Conservation (phyloP, 1,140 invertebrate species). For the Magallana ariakensis region DNA sequence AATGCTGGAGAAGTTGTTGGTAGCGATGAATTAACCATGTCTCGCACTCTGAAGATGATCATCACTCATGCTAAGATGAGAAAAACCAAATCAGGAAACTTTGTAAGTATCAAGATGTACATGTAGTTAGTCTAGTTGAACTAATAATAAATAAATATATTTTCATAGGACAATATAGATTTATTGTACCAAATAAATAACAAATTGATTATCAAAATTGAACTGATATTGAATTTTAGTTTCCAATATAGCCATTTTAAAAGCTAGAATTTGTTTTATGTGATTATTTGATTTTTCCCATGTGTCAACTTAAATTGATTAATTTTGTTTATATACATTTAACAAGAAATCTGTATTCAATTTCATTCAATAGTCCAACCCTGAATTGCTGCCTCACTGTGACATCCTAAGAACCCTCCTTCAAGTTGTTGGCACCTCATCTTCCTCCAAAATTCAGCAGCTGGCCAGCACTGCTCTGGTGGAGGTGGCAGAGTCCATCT, state of each 20-base stretch:
- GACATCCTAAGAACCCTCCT: slow-evolving; percentile 91
- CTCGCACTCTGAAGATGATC: slow-evolving; percentile 85
- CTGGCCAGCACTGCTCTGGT: slow-evolving; percentile 86
- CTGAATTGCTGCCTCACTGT: slow-evolving; percentile 88
- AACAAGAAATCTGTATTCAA: neutral
- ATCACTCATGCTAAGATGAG: slow-evolving; percentile 86
- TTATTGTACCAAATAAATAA: no score
- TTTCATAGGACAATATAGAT: no score
- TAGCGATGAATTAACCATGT: slow-evolving; percentile 79
- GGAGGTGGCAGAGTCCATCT: slow-evolving; percentile 87
- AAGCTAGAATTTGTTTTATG: no score
- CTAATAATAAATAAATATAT: no score
- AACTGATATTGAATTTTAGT: no score
- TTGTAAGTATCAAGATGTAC: slow-evolving; percentile 29
- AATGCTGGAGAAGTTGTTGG: slow-evolving; percentile 69
- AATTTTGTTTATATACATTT: no score
- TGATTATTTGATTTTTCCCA: no score
- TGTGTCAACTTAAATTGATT: no score
- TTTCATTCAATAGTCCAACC: slow-evolving; percentile 80
- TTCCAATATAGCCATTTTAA: no score
- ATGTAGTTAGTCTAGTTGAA: neutral
- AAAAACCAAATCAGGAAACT: slow-evolving; percentile 67
- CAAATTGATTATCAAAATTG: no score
- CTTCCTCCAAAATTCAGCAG: slow-evolving; percentile 86
- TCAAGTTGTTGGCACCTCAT: slow-evolving; percentile 86